These are phyloP conservation scores for Osmoderma eremita DNA, from an alignment of 2,888 invertebrate species.

Conservation along the genomic window DNA sequence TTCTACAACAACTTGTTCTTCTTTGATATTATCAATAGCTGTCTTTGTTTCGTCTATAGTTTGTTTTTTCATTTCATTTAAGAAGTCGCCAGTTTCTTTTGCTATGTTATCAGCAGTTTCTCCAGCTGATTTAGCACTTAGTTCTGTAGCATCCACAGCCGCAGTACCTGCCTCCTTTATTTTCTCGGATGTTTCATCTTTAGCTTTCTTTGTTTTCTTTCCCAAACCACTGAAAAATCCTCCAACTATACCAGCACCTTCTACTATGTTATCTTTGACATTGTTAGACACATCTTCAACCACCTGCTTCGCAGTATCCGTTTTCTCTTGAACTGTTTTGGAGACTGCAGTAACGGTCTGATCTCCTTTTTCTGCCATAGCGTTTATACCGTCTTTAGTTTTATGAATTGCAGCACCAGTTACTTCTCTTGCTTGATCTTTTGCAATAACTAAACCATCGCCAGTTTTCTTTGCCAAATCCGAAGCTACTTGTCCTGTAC, in stretches of 20 bases:
- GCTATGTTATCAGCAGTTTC: constrained; percentile 12
- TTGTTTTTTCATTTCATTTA: constrained; percentile 29
- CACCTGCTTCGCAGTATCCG: constrained; percentile 41
- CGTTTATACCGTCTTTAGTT: constrained; percentile 47
- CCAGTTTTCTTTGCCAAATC: constrained; percentile 6
- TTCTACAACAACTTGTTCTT: constrained; percentile 35
- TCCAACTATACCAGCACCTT: constrained; percentile 41
- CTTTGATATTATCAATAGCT: constrained; percentile 35
- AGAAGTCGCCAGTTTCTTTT: constrained; percentile 21
- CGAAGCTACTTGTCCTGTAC: constrained; percentile 3
- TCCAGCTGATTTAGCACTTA: constrained; percentile 20
- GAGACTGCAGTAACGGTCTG: neutral
- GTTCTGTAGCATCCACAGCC: constrained; percentile 2
- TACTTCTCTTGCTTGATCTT: neutral
- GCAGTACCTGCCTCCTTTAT: neutral
- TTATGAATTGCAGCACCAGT: neutral
- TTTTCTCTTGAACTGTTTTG: neutral
- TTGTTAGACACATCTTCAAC: constrained; percentile 16
- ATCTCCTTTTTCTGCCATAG: constrained; percentile 26
- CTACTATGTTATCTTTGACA: constrained; percentile 35
- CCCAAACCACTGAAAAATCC: constrained; percentile 39
- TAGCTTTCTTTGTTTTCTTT: neutral
- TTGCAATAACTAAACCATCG: neutral
- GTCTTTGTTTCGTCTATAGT: constrained; percentile 27
- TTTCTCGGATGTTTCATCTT: constrained; percentile 43